Evolutionary conservation across 2,888 invertebrate species (phyloP), one percentile per base, ranked within the genome.

Genomic region (Pherbina coryleti): DNA sequence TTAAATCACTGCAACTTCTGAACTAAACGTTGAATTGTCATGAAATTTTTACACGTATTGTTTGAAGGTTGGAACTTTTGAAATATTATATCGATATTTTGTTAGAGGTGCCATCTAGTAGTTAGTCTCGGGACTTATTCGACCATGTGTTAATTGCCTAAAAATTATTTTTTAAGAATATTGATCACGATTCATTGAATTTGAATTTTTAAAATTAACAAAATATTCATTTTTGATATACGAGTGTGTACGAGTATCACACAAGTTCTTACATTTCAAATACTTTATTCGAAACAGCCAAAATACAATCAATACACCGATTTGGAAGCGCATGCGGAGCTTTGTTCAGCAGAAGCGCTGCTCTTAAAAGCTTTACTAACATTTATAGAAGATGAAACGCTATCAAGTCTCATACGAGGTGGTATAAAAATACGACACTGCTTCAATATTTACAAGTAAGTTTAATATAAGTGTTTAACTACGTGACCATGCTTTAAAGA

Each of bases 321-420:
- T 90, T 89, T 93, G 86, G 97, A 98, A 90, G 94, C 96, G 22
- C 98, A 99, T 90, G 98, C 98, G 0, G 98, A 99, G 88, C 91
- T 99, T 53, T 98, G 98, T 88, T 96, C 96, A 88, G 98, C 98
- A 0, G 98, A 99, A 89, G 94, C 96, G 49, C 91, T 98, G 69
- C 91, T 99, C 70, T 91, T 98, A 78, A 94, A 96, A 86, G 96
- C 98, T 0, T 92, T 98, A 87, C 92, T 99, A 81, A 96, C 96
- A 19, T 97, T 98, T 87, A 94, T 98, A 86, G 97, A 98, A 86
- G 98, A 98, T 86, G 98, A 99, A 89, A 98, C 96, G 62, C 91
- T 98, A 79, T 93, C 96, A 73, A 97, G 96, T 86, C 95, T 99
- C 84, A 94, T 99, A 80, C 96, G 95, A 88, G 98, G 97, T 81